Conservation (phyloP, 2,797 vertebrate genomes). For the Sebastes goodei region DNA sequence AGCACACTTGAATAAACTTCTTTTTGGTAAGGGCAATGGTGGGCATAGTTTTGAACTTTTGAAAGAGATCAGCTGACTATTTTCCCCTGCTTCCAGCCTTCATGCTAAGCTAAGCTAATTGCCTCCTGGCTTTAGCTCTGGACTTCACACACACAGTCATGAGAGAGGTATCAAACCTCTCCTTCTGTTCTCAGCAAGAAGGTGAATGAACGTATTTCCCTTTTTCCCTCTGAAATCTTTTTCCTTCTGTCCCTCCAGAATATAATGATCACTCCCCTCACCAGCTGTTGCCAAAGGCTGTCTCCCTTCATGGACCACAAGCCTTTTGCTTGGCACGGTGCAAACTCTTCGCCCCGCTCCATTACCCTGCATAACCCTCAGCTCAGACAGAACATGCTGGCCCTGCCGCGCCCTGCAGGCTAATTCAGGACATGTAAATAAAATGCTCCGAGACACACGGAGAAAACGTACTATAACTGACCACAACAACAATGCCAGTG, state of each 20-base stretch:
- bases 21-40: neutral
- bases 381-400: constrained; percentile 34
- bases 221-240: neutral
- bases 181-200: neutral
- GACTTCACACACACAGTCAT: neutral
- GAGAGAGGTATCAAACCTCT: neutral
- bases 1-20: too few relatives aligned
- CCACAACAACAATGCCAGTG: constrained; percentile 56
- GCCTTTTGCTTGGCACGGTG: constrained; percentile 29
- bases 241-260: neutral
- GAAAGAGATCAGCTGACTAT: neutral
- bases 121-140: neutral
- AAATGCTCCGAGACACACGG: constrained; percentile 55
- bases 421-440: constrained; percentile 73
- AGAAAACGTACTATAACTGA: constrained; percentile 43
- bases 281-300: constrained; percentile 17
- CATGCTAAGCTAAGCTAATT: neutral
- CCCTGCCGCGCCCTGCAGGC: constrained; percentile 41
- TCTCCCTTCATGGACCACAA: constrained; percentile 13
- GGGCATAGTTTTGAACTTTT: neutral
- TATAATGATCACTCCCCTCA: neutral
- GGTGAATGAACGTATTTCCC: neutral
- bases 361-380: constrained; percentile 40
- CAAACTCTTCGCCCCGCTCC: constrained; percentile 9
- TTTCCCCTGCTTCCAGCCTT: neutral